phyloP scores from a whole-genome alignment of 2,888 invertebrate species.

The Meiosimyza platycephala region DNA sequence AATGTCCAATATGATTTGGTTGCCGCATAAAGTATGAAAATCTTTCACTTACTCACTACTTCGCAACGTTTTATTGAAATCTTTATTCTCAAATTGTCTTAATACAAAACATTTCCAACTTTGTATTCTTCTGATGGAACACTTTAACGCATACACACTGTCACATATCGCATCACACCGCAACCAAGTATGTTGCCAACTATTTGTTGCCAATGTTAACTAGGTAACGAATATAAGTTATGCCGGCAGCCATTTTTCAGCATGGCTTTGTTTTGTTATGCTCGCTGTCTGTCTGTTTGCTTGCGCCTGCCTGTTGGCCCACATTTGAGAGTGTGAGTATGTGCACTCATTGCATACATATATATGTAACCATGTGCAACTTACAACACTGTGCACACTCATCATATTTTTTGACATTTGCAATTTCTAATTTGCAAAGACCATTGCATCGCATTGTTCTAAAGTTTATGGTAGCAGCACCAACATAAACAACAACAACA shows the following conservation, averaged over 20 bases:
- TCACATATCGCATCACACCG: conserved; percentile 8
- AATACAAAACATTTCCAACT: no score
- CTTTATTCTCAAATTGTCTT: no score
- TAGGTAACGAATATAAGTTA: conserved; percentile 23
- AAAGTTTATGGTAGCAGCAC: conserved; percentile 1
- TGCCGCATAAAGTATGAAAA: no score
- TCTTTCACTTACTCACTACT: no score
- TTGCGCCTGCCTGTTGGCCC: neutral
- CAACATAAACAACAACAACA: neutral
- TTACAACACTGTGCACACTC: neutral
- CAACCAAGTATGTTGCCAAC: conserved; percentile 28
- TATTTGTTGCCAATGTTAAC: conserved; percentile 23
- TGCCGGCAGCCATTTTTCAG: conserved; percentile 11
- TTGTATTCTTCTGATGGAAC: no score
- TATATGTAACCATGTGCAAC: neutral
- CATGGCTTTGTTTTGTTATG: neutral
- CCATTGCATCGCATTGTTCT: conserved; percentile 9
- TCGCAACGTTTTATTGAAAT: no score
- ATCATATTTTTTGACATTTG: conserved; percentile 23
- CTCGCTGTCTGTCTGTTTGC: neutral
- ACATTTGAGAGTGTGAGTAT: neutral
- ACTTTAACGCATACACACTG: neutral
- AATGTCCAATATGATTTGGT: no score
- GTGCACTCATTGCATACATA: neutral
- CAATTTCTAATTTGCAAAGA: conserved; percentile 15